Conservation (phyloP, 2,797 vertebrate species). For the Enteromius viviparus region DNA sequence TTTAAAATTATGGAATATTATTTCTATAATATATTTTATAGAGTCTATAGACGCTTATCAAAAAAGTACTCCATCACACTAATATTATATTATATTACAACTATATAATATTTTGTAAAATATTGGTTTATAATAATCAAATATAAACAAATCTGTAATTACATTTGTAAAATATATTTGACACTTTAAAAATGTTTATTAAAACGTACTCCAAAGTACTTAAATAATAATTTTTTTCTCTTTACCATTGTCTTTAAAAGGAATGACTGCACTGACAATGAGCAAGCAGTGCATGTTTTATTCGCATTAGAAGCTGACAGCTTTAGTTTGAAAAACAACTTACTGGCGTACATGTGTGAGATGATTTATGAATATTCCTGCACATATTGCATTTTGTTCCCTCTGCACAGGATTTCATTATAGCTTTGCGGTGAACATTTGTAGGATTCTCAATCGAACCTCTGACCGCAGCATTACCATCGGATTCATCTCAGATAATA, state of each 20-base stretch:
- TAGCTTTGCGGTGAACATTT: constrained; percentile 32
- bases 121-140: not conserved
- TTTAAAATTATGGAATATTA: too few species aligned
- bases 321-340: constrained; percentile 20
- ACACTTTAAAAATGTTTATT: not conserved
- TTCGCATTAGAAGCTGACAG: constrained; percentile 16
- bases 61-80: not conserved
- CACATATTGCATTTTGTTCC: constrained; percentile 22
- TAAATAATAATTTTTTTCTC: not conserved
- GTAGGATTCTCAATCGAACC: constrained; percentile 26
- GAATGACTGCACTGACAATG: not conserved
- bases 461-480: constrained; percentile 40
- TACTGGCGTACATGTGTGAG: not conserved
- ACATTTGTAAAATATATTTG: not conserved
- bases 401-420: constrained; percentile 14
- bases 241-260: not conserved
- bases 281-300: constrained; percentile 2
- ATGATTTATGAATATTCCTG: constrained; percentile 41
- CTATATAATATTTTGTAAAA: not conserved
- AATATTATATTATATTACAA: not conserved
- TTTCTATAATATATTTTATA: not conserved
- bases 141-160: not conserved
- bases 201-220: not conserved
- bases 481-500: constrained; percentile 31
- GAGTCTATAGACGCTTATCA: not conserved